Conservation (phyloP, 2,888 invertebrate genomes). For the Rhagium mordax region DNA sequence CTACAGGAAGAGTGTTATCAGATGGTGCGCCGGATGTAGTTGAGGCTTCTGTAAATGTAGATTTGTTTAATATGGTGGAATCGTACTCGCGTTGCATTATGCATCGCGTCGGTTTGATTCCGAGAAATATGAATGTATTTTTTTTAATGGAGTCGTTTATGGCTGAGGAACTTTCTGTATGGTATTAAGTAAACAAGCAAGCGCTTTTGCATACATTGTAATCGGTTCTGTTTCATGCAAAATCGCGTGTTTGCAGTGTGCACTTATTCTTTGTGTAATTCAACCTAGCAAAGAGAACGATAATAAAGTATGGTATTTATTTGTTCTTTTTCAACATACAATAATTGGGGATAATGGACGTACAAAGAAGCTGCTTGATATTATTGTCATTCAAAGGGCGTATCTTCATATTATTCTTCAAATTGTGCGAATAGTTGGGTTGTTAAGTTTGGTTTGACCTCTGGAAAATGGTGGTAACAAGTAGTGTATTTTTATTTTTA, state of each 20-base stretch:
- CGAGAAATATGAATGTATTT: slow-evolving; percentile 13
- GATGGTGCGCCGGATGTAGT: slow-evolving; percentile 63
- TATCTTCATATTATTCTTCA: no score
- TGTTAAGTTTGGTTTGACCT: no score
- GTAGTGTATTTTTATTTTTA: no score
- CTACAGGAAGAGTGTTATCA: slow-evolving; percentile 80
- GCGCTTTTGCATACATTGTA: neutral
- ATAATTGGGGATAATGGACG: neutral
- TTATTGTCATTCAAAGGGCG: no score
- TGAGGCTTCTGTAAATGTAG: slow-evolving; percentile 48
- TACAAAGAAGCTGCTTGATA: neutral
- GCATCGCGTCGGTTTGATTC: slow-evolving; percentile 1
- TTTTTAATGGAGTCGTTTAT: slow-evolving; percentile 3
- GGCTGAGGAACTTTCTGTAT: slow-evolving; percentile 5
- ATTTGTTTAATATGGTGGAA: slow-evolving; percentile 43
- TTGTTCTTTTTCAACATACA: neutral
- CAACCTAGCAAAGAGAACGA: neutral
- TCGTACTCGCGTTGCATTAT: slow-evolving; percentile 5
- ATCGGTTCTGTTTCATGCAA: neutral
- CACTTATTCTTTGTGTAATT: neutral
- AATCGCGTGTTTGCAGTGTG: slow-evolving; percentile 11
- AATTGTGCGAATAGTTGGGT: no score
- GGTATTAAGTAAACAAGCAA: slow-evolving; percentile 1
- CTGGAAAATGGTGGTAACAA: no score
- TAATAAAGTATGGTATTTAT: neutral